Evolutionary conservation across 2,888 invertebrate species (phyloP).

Genomic region (Zelleria hepariella): DNA sequence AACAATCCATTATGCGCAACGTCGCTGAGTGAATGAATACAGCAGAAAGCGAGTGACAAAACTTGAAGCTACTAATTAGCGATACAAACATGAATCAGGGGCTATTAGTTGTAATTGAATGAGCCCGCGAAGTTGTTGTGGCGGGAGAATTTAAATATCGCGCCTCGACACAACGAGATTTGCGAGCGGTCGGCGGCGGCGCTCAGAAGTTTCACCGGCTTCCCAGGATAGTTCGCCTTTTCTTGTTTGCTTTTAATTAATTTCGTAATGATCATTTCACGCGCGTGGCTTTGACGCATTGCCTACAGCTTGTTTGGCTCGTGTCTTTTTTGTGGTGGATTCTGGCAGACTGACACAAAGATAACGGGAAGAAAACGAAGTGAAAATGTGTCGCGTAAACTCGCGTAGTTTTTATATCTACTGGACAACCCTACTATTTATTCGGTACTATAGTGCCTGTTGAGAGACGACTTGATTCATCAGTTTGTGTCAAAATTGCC

Average conservation of each 20-base stretch:
- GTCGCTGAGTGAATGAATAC: slow-evolving; percentile 23
- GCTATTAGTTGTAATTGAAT: slow-evolving; percentile 73
- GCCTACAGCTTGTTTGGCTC: background rate
- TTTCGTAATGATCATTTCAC: background rate
- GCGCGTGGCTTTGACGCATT: background rate
- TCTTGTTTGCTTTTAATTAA: background rate
- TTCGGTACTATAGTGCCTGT: no score
- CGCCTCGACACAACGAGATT: slow-evolving; percentile 49
- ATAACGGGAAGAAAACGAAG: no score
- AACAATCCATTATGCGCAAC: slow-evolving; percentile 60
- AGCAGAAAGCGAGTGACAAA: slow-evolving; percentile 57
- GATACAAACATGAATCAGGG: slow-evolving; percentile 72
- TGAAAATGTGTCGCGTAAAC: no score
- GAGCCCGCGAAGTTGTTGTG: slow-evolving; percentile 58
- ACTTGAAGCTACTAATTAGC: slow-evolving; percentile 70
- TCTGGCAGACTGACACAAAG: no score
- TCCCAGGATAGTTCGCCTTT: background rate
- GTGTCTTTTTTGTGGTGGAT: background rate
- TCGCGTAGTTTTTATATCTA: no score
- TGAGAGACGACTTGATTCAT: no score
- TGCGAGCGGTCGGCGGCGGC: slow-evolving; percentile 25
- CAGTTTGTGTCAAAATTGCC: no score
- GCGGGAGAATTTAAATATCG: slow-evolving; percentile 64
- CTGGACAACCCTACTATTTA: no score
- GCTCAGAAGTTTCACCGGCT: slow-evolving; percentile 15